Base-by-base conservation (phyloP, 2,797 vertebrate genomes). In the Linurgus olivaceus region DNA sequence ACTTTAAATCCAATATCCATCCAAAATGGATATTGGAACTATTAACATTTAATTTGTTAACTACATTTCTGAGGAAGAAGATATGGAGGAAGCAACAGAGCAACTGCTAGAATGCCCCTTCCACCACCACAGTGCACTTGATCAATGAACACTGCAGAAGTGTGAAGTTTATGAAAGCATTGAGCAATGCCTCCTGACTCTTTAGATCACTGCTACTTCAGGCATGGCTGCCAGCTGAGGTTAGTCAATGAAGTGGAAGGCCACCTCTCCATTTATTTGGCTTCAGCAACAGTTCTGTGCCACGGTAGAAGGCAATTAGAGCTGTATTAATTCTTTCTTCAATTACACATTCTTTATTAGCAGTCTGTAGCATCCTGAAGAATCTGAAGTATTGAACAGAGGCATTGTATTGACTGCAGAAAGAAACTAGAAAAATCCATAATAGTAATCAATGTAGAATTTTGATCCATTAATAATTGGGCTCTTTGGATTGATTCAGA, bases 311-410 rank as follows among this genome's bases (percentile, higher is more conserved):
- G 51, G 44, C 63, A 79, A 76, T 93, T 79, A 88, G 26, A 54
- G 17, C 44, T 82, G 44, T 7, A 73, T 70, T 88, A n/a, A 62
- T 85, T 76, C 0, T 31, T 62, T 70, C 66, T 47, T 3, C 44
- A 90, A 93, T 83, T 31, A 63, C 68, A 51, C 3, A 23, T 68
- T 82, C 54, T 37, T 85, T 65, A 47, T 96, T 93, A 82, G 58
- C 29, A 55, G 21, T 17, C 54, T 58, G 47, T 62, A 40, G 40
- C 63, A 44, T 57, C 24, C 35, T 68, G 42, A 55, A 57, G 16
- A 51, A 85, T 48, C n/a, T 66, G 24, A 84, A 77, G 26, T 63
- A 50, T 52, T 74, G 45, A 85, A 54, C 59, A 58, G 55, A 70
- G 58, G 42, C 42, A 29, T 18, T 44, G 26, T 31, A 59, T 37